These are phyloP conservation scores for Pterophyllum scalare DNA, from an alignment of 2,113 vertebrate species.

Conservation along the genomic window DNA sequence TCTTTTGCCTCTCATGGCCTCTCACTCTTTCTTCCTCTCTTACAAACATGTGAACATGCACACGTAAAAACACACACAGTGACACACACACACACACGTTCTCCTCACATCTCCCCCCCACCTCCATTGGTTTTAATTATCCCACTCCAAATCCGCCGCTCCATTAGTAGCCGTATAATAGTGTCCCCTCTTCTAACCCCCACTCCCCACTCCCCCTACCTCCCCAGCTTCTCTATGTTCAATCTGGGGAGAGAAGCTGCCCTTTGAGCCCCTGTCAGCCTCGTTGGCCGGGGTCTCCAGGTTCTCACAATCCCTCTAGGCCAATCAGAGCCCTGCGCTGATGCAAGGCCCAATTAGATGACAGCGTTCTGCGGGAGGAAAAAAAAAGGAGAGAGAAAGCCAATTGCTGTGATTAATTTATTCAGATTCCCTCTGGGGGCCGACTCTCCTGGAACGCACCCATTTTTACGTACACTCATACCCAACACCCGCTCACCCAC, in stretches of 20 bases:
- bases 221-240: slow-evolving; percentile 68
- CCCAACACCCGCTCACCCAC: slow-evolving; percentile 16
- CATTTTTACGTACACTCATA: slow-evolving; percentile 58
- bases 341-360: slow-evolving; percentile 78
- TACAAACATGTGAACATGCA: slow-evolving; percentile 64
- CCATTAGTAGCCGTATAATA: slow-evolving; percentile 82
- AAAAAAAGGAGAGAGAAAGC: slow-evolving; percentile 67
- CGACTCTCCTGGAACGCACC: slow-evolving; percentile 77
- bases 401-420: slow-evolving; percentile 90
- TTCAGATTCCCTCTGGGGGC: slow-evolving; percentile 83
- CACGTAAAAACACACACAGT: slow-evolving; percentile 40
- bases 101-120: background rate
- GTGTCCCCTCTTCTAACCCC: slow-evolving; percentile 31
- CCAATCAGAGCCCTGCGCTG: slow-evolving; percentile 73
- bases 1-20: slow-evolving; percentile 51
- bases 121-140: slow-evolving; percentile 84
- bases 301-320: slow-evolving; percentile 87
- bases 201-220: background rate
- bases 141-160: slow-evolving; percentile 76
- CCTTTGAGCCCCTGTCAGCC: slow-evolving; percentile 86
- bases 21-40: slow-evolving; percentile 38
- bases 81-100: slow-evolving; percentile 26
- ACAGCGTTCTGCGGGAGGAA: slow-evolving; percentile 74
- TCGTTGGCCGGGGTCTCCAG: slow-evolving; percentile 83
- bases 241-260: slow-evolving; percentile 76